phyloP scores from a whole-genome alignment of 2,888 invertebrate genomes.

The Thymelicus sylvestris region DNA sequence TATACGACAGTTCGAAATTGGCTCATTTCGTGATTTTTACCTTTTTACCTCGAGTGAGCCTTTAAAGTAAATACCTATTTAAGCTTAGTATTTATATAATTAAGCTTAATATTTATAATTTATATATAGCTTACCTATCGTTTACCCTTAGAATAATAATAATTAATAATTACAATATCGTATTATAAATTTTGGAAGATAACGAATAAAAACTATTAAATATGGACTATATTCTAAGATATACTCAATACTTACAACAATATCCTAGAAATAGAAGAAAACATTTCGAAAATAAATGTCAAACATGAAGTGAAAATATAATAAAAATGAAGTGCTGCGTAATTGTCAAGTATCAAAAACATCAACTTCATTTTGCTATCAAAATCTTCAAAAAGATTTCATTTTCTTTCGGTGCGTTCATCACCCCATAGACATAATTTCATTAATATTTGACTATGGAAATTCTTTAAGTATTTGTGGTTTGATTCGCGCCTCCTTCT shows the following conservation, averaged over 20 bases:
- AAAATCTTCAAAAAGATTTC: background rate
- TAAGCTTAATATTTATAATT: no score
- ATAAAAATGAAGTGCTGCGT: background rate
- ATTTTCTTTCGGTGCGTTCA: background rate
- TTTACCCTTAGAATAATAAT: no score
- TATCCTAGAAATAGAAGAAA: conserved; percentile 26
- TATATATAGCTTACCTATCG: no score
- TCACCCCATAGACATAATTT: background rate
- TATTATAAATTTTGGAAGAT: conserved; percentile 4
- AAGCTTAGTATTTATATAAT: no score
- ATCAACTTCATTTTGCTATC: conserved; percentile 19
- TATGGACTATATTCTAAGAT: background rate
- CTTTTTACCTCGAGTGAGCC: no score
- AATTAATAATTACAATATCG: no score
- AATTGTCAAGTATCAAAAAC: background rate
- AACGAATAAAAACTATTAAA: background rate
- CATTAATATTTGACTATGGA: background rate
- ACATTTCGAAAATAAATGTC: conserved; percentile 27
- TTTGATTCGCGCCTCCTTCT: background rate
- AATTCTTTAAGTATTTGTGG: background rate
- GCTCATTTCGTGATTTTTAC: no score
- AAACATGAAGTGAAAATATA: conserved; percentile 5
- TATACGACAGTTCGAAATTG: no score
- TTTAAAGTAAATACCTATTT: no score
- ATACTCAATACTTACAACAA: conserved; percentile 24